Conservation (phyloP, 2,888 invertebrate genomes). For the Eumerus sabulonum region DNA sequence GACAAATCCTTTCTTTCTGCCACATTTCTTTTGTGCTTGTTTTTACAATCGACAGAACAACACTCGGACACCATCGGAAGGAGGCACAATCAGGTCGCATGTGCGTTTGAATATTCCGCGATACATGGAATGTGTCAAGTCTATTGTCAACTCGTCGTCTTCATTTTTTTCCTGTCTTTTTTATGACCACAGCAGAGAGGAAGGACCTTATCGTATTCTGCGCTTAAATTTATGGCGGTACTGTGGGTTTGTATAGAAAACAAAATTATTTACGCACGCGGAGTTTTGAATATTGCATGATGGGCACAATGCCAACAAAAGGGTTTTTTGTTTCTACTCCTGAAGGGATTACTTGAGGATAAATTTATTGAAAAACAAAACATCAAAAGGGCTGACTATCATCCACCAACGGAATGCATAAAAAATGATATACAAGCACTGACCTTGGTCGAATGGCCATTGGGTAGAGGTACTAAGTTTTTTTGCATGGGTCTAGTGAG, state of each 20-base stretch:
- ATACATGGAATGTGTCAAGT: conserved; percentile 42
- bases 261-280: conserved; percentile 68
- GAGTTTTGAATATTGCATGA: conserved; percentile 61
- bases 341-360: conserved; percentile 33
- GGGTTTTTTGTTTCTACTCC: conserved; percentile 46
- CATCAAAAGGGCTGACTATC: not conserved
- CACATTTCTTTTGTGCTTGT: conserved; percentile 27
- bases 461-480: conserved; percentile 48
- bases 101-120: conserved; percentile 49
- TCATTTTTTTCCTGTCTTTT: conserved; percentile 24
- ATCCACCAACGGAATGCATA: conserved; percentile 49
- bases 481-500: conserved; percentile 21
- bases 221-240: conserved; percentile 54
- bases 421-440: conserved; percentile 65
- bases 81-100: conserved; percentile 55
- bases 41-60: conserved; percentile 32
- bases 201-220: conserved; percentile 58
- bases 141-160: conserved; percentile 62
- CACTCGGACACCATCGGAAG: conserved; percentile 1
- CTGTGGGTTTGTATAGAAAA: conserved; percentile 66
- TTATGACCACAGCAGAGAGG: conserved; percentile 59
- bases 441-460: conserved; percentile 63
- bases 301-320: conserved; percentile 59
- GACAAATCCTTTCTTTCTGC: conserved; percentile 29
- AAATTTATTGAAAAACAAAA: conserved; percentile 22